Evolutionary conservation across 64 coral and sea anemone genomes (phyloP), one percentile per base, ranked within the genome.

Genomic region (Dendrophyllia cribrosa): DNA sequence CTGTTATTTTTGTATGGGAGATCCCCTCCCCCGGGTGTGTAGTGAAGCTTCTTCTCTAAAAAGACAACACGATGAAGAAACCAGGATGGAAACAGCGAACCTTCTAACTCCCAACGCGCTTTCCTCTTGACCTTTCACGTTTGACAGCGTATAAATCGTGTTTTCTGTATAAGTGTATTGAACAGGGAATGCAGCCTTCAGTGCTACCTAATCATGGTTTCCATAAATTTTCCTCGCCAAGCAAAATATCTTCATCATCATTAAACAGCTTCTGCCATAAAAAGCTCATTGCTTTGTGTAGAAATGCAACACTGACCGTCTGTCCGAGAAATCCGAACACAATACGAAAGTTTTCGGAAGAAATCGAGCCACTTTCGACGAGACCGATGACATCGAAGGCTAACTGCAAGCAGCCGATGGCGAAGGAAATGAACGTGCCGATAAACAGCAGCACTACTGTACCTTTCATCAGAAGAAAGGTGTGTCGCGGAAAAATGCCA

Each of bases 241-340:
- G 60, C 16, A 84, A 59, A 84, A 84, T 58, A 84, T 84, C 65
- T 19, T 84, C 47, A 12, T 62, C 34, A 48, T 84, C 80, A 58
- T 64, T 84, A 58, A 84, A 84, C 12, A 84, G 45, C 19, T 84
- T 84, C 44, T 66, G 22, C 80, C 80, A 84, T 34, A 64, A 84
- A 45, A 84, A 84, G 59, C 65, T 44, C 11, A 45, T 48, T 11
- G 62, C 65, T 58, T 62, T 66, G 60, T 84, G 65, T 44, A 60
- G 65, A 84, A 84, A 84, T 4, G 45, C 80, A 6, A 84, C 24
- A 3, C 60, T 5, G 34, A 62, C 49, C 25, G 65, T 16, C 16
- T 62, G 80, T 12, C 80, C 55, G 16, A 84, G 60, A 47, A 64
- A 58, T 11, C 58, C 26, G 20, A 84, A 84, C 19, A 65, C 25